Conservation (phyloP, 2,113 vertebrate genomes). For the Symphodus melops region DNA sequence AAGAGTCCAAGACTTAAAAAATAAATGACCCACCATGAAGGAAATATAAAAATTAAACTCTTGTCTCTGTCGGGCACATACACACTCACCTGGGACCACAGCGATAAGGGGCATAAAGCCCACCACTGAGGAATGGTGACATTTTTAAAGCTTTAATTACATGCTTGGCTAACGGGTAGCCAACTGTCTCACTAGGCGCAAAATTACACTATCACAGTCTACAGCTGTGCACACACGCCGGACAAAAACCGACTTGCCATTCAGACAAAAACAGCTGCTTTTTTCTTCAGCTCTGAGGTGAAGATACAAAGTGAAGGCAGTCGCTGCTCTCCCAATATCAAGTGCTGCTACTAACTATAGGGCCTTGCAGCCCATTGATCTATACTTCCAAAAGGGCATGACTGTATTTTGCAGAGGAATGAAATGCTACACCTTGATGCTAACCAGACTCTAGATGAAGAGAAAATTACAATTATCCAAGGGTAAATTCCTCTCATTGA, state of each 20-base stretch:
- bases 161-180: conserved; percentile 79
- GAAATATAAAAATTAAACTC: conserved; percentile 51
- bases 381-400: conserved; percentile 43
- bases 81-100: conserved; percentile 58
- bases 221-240: conserved; percentile 61
- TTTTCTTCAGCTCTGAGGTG: conserved; percentile 28
- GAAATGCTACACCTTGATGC: conserved; percentile 46
- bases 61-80: conserved; percentile 14
- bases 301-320: conserved; percentile 15
- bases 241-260: conserved; percentile 34
- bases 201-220: conserved; percentile 75
- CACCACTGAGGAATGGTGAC: conserved; percentile 70
- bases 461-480: conserved; percentile 65
- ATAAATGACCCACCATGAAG: conserved; percentile 32
- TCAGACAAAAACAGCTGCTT: conserved; percentile 44
- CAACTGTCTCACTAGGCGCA: conserved; percentile 58
- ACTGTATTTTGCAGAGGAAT: not conserved
- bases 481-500: conserved; percentile 57
- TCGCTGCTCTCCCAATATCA: conserved; percentile 34
- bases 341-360: conserved; percentile 32
- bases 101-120: conserved; percentile 75
- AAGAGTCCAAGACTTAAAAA: conserved; percentile 1
- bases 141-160: conserved; percentile 85
- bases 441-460: conserved; percentile 57
- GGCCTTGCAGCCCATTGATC: conserved; percentile 40